phyloP scores from a whole-genome alignment of 2,113 vertebrate genomes.

The Antechinus stuartii region DNA sequence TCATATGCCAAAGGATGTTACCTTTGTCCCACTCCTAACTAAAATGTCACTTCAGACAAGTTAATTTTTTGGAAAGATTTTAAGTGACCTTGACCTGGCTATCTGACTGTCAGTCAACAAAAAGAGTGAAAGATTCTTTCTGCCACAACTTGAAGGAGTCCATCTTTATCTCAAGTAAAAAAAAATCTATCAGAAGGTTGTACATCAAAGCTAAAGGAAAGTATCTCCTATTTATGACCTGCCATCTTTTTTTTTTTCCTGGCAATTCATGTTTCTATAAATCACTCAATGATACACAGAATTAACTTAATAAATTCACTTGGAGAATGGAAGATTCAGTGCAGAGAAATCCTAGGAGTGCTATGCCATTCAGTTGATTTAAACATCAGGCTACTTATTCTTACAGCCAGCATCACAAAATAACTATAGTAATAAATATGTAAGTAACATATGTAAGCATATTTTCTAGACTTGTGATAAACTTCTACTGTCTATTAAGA shows the following conservation, averaged over 20 bases:
- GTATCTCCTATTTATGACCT: slow-evolving; percentile 76
- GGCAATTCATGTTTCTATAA: slow-evolving; percentile 77
- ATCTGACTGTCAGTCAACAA: slow-evolving; percentile 27
- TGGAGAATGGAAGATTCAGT: slow-evolving; percentile 22
- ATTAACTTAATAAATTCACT: slow-evolving; percentile 66
- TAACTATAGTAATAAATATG: not conserved
- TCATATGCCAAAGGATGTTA: not conserved
- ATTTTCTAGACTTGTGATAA: not conserved
- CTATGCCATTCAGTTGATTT: not conserved
- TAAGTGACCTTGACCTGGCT: slow-evolving; percentile 40
- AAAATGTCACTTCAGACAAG: slow-evolving; percentile 15
- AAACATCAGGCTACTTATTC: not conserved
- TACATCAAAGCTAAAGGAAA: slow-evolving; percentile 56
- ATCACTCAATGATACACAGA: slow-evolving; percentile 60
- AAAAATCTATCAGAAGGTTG: slow-evolving; percentile 20
- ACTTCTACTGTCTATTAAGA: not conserved
- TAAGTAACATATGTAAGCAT: not conserved
- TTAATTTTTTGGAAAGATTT: not conserved
- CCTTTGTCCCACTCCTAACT: not conserved
- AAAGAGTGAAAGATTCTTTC: slow-evolving; percentile 36
- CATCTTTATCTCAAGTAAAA: slow-evolving; percentile 62
- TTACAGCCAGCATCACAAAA: not conserved
- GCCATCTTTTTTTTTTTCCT: slow-evolving; percentile 1
- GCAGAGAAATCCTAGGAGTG: not conserved
- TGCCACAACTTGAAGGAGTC: slow-evolving; percentile 23